Base-by-base conservation (phyloP, 2,113 vertebrate species). In the Trichomycterus rosablanca region DNA sequence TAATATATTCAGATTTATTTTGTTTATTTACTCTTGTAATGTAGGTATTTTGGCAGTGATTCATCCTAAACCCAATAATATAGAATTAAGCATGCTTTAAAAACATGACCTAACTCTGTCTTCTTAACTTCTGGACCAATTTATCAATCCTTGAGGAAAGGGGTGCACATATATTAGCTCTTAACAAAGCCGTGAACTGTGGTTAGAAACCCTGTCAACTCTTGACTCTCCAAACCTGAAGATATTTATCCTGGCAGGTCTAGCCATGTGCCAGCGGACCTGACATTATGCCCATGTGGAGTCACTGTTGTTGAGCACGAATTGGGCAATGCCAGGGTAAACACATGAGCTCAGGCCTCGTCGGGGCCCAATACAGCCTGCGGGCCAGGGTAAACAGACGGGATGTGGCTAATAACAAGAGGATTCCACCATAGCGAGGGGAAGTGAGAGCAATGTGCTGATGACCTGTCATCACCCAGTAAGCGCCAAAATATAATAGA, bases 221-320 rank as follows among this genome's bases (percentile, higher is more conserved):
- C 68, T 66, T 67, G 35, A 63, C 72, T 77, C 67, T 72, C 73
- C 72, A 63, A 78, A 54, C 37, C 15, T 11, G 23, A 55, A 26
- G 46, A 62, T 87, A 78, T 86, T 87, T 80, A 78, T 78, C 75
- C 82, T 88, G 86, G 86, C 84, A 64, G 16, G 32, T 3, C 22
- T n/a, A 72, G 59, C 72, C 53, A 8, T 32, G 45, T 60, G 54
- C 73, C 39, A 28, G 76, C 67, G 67, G 73, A 28, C 51, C 76
- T 87, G 83, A 83, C 74, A 70, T 76, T 75, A 80, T 81, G 70
- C 79, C 79, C 65, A 19, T 63, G 70, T 43, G 1, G 60, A 75
- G 77, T 75, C 80, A 74, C 80, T 68, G 79, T 77, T 74, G 74
- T 71, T 59, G 68, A 72, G 78, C 49, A 20, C 59, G 7, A 42